Evolutionary conservation across 2,888 invertebrate genomes (phyloP), one percentile per base, ranked within the genome.

Genomic region (Tortrix viridana): DNA sequence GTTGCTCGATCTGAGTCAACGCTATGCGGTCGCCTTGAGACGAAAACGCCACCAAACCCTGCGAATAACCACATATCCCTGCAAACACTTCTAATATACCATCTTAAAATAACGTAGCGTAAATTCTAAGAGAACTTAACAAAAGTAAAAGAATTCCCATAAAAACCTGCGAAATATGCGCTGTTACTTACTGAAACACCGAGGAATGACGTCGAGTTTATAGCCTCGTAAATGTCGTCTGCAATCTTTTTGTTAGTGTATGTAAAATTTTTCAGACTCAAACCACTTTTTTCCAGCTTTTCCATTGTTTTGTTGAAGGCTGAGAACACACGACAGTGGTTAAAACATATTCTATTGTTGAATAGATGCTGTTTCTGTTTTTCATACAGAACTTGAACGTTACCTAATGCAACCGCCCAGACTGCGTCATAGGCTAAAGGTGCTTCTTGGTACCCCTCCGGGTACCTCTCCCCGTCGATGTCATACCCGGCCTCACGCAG

Each of bases 371-470:
- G 3, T 32, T 50, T 6, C 7, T 5, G 3, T 19, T 12, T 12
- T 20, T 41, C 22, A 14, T 1, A 47, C 23, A 7, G 41, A 19
- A n/a, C n/a, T n/a, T 26, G 41, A 18, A 52, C 63, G 62, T 77
- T 88, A 96, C 96, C 98, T 79, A 99, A 92, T 43, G 99, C 99
- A 37, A 99, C 96, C 44, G 99, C 98, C 99, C 99, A 99, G 53
- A 99, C 98, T 9, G 99, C 99, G 88, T 99, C 99, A 84, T 99
- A 99, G 49, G 99, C 99, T 61, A 99, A 89, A 0, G 99, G 99
- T 6, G 99, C 99, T 89, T 99, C 99, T 80, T 98, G 97, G 88
- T 98, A 98, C 12, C 99, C 98, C 84, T 97, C 97, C 3, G 98
- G 98, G 86, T 95, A 97, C 67, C 96, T 94, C 79, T 96, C 96